Base-by-base conservation (phyloP, 2,797 vertebrate genomes). In the Platyrinchus mystaceus region DNA sequence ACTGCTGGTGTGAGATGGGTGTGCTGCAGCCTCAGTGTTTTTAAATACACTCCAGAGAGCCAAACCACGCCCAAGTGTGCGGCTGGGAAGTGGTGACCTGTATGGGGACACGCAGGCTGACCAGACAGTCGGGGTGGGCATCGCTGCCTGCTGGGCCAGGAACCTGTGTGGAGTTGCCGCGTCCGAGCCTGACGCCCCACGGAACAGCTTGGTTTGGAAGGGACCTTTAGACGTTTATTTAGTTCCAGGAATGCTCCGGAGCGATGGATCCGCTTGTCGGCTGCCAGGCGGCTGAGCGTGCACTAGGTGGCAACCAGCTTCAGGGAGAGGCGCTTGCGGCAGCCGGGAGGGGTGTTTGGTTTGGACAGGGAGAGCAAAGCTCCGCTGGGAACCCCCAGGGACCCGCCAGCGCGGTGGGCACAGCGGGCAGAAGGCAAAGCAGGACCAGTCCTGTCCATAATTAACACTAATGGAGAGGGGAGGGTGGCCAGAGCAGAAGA, bases 261-360 rank as follows among this genome's bases (percentile, higher is more conserved):
- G 44, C 39, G 73, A 13, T 2, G 87, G 56, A 22, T 30, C 1
- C 3, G 8, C 7, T 0, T 0, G 32, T 0, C 0, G 46, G 71
- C 60, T 83, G 92, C 63, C 46, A 6, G 10, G 17, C 3, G 11
- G 75, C 86, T 19, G 27, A 41, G 59, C 0, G 71, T 47, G 84
- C 92, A 4, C 92, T 94, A 95, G 94, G 70, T 76, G 95, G 95
- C 92, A 90, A 17, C 21, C 68, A 62, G 55, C 80, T 74, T 89
- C 89, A 77, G 87, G 74, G 55, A 73, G 87, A 92, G 28, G 52
- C 1, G 3, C 55, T 32, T 3, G 66, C 10, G 21, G 60, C 39
- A 47, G 67, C 66, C 12, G 52, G 39, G 52, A 77, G 32, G 34
- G 18, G 32, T 10, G 30, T 9, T 16, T 68, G 23, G 6, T 6